Evolutionary conservation across 64 coral and sea anemone genomes (phyloP).

Genomic region (Montipora foliosa): DNA sequence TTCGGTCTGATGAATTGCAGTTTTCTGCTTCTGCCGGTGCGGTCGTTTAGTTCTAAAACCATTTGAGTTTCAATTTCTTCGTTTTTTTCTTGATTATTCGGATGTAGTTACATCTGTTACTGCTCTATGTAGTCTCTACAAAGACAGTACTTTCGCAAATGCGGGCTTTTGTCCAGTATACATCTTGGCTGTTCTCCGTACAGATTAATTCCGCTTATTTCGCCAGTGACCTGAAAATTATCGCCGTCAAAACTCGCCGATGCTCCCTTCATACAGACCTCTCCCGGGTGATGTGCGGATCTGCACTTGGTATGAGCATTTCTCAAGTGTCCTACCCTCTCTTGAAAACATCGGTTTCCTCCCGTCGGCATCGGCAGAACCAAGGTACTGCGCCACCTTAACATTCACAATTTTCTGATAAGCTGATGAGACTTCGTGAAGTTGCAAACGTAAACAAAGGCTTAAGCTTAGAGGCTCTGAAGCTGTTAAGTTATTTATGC

Average conservation of each 20-base stretch:
- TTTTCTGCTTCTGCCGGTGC: too few species aligned
- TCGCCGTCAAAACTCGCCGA: constrained; percentile 56
- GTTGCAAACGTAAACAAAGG: constrained; percentile 74
- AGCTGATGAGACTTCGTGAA: constrained; percentile 71
- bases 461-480: constrained; percentile 46
- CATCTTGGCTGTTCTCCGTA: constrained; percentile 96
- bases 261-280: constrained; percentile 80
- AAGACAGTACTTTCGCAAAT: constrained; percentile 90
- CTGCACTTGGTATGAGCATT: constrained; percentile 91
- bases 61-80: too few species aligned
- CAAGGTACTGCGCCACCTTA: constrained; percentile 79
- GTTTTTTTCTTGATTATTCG: too few species aligned
- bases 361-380: constrained; percentile 79
- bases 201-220: constrained; percentile 94
- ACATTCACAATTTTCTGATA: constrained; percentile 85
- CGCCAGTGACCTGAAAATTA: constrained; percentile 52
- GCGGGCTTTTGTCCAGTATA: constrained; percentile 76
- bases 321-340: constrained; percentile 16
- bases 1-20: too few species aligned
- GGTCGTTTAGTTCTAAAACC: too few species aligned
- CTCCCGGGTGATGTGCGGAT: constrained; percentile 79
- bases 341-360: constrained; percentile 80
- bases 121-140: constrained; percentile 74
- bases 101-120: background rate
- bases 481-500: constrained; percentile 73